Evolutionary conservation across 2,113 vertebrate species (phyloP).

Genomic region (Holacanthus passer): DNA sequence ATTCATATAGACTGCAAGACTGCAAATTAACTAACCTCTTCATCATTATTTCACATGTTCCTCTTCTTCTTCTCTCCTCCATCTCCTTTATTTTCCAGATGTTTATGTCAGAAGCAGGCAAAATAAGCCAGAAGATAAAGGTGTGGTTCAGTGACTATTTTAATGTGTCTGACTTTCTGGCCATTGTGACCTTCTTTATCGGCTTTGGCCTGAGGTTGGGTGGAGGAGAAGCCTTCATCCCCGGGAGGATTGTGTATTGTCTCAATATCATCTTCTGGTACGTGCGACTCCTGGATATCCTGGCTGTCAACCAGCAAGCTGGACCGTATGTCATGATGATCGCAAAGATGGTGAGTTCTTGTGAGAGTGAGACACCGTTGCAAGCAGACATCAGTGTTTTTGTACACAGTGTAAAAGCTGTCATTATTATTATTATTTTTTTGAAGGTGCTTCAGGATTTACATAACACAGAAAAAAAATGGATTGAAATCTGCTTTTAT

Average conservation of each 20-base stretch:
- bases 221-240: slow-evolving; percentile 83
- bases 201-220: slow-evolving; percentile 95
- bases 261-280: slow-evolving; percentile 99
- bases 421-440: neutral
- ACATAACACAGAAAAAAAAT: neutral
- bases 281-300: slow-evolving; percentile 95
- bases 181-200: slow-evolving; percentile 94
- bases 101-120: slow-evolving; percentile 99
- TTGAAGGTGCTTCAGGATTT: neutral
- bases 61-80: neutral
- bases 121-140: slow-evolving; percentile 97
- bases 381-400: neutral
- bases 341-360: slow-evolving; percentile 96
- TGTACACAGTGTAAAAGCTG: neutral
- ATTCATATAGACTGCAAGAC: neutral
- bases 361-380: neutral
- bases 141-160: slow-evolving; percentile 99
- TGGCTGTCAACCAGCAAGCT: slow-evolving; percentile 98
- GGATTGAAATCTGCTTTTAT: neutral
- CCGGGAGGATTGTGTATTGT: slow-evolving; percentile 95
- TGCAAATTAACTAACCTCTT: neutral
- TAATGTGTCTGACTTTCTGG: slow-evolving; percentile 95
- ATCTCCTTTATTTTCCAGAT: slow-evolving; percentile 85
- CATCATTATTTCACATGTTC: neutral
- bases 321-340: slow-evolving; percentile 99